Percentiles rank a stretch among this genome's conserved stretches.
These are phyloP conservation scores for Miniopterus natalensis DNA, from an alignment of 2,113 vertebrate genomes.

Conservation along the genomic window DNA sequence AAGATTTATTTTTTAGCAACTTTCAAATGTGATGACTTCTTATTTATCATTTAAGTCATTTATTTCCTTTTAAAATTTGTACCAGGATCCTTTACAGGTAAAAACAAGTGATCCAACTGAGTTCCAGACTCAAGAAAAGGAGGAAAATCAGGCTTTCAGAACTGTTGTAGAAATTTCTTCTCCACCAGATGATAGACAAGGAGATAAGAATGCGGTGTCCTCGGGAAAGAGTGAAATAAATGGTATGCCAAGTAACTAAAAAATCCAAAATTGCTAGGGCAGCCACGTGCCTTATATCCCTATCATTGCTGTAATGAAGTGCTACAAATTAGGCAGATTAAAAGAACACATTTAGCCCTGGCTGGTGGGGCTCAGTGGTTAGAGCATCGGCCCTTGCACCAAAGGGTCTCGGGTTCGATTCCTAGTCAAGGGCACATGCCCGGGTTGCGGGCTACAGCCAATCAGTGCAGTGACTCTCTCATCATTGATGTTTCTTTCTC, in stretches of 20 bases:
- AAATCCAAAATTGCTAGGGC: not conserved
- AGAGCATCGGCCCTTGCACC: too few relatives aligned
- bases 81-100: slow-evolving; percentile 78
- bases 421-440: too few relatives aligned
- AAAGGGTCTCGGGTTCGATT: too few relatives aligned
- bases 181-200: slow-evolving; percentile 7
- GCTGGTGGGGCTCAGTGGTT: too few relatives aligned
- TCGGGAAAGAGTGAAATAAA: not conserved
- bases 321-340: not conserved
- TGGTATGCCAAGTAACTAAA: slow-evolving; percentile 67
- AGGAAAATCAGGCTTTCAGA: slow-evolving; percentile 49
- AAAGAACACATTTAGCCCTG: not conserved
- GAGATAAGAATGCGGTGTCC: not conserved
- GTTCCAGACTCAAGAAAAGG: slow-evolving; percentile 13
- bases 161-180: slow-evolving; percentile 5
- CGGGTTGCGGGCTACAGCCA: too few relatives aligned
- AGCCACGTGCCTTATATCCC: not conserved
- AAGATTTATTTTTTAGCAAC: not conserved
- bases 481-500: too few relatives aligned
- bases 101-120: slow-evolving; percentile 73
- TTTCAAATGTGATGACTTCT: not conserved
- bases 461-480: too few relatives aligned
- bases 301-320: not conserved
- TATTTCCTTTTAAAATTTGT: slow-evolving; percentile 69
- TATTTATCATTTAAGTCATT: slow-evolving; percentile 11